A percentile compares a stretch with the other conserved stretches of the same genome.
phyloP scores from a whole-genome alignment of 2,888 invertebrate species.

The Cecidostiba fungosa region DNA sequence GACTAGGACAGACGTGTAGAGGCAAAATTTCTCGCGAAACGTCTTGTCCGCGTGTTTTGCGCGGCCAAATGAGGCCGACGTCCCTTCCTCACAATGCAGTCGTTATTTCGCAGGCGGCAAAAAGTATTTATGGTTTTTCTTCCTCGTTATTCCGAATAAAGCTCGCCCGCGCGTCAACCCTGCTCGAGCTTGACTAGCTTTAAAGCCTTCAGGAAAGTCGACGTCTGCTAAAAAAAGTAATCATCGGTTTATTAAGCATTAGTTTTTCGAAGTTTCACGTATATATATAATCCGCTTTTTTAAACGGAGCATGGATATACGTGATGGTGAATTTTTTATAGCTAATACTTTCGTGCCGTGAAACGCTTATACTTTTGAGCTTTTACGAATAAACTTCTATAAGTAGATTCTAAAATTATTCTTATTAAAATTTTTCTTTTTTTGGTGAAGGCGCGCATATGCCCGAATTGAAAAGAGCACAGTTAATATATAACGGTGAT shows the following conservation, averaged over 20 bases:
- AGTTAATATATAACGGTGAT: neutral
- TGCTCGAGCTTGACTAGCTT: neutral
- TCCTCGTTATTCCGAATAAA: conserved; percentile 23
- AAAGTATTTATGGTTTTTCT: conserved; percentile 53
- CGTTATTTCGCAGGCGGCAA: neutral
- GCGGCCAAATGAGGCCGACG: neutral
- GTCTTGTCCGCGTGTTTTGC: neutral
- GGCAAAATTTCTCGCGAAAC: neutral
- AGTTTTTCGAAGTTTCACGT: neutral
- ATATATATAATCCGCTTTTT: too few relatives aligned
- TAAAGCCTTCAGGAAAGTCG: neutral
- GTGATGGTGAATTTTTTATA: too few relatives aligned
- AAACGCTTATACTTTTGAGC: too few relatives aligned
- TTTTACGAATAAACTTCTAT: too few relatives aligned
- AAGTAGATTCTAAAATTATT: too few relatives aligned
- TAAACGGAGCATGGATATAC: too few relatives aligned
- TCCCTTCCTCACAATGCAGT: neutral
- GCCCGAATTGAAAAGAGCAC: neutral
- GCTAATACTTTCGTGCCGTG: too few relatives aligned
- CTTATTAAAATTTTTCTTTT: too few relatives aligned
- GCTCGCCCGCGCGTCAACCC: neutral
- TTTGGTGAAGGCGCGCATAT: too few relatives aligned
- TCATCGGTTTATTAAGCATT: neutral
- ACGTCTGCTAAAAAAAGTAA: neutral
- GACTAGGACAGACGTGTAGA: conserved; percentile 2